These are phyloP conservation scores for Trachelus tabidus DNA, from an alignment of 2,888 invertebrate genomes.

Conservation along the genomic window DNA sequence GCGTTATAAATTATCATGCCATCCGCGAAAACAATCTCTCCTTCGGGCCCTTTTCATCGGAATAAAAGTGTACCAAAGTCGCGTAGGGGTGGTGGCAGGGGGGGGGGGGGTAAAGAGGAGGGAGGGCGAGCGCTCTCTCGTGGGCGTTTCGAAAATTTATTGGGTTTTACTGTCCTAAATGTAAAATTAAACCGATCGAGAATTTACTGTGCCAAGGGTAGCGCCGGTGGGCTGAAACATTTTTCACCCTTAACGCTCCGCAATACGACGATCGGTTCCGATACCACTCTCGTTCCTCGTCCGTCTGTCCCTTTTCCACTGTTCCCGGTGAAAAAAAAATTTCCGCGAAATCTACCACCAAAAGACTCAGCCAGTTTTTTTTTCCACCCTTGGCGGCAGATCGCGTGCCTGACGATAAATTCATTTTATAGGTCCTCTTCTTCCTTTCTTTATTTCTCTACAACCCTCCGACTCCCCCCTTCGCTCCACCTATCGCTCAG, in stretches of 20 bases:
- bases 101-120: too few relatives aligned
- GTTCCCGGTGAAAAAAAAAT: conserved; percentile 1
- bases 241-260: conserved; percentile 7
- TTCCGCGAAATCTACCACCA: too few relatives aligned
- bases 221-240: conserved; percentile 15
- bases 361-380: not conserved
- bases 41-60: conserved; percentile 16
- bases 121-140: too few relatives aligned
- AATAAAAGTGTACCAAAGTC: conserved; percentile 22
- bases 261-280: not conserved
- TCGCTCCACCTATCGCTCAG: too few relatives aligned
- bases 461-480: too few relatives aligned
- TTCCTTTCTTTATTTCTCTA: conserved; percentile 9
- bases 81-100: not conserved
- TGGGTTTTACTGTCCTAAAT: conserved; percentile 24
- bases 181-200: conserved; percentile 24
- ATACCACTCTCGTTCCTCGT: too few relatives aligned
- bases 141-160: conserved; percentile 20
- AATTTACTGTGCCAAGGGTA: conserved; percentile 16
- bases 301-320: conserved; percentile 4
- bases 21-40: conserved; percentile 20
- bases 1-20: conserved; percentile 14
- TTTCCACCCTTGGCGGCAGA: not conserved
- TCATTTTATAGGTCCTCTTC: conserved; percentile 22
- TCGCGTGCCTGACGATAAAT: conserved; percentile 14